phyloP scores from a whole-genome alignment of 1,140 invertebrate genomes.

The Micrasema minimum region DNA sequence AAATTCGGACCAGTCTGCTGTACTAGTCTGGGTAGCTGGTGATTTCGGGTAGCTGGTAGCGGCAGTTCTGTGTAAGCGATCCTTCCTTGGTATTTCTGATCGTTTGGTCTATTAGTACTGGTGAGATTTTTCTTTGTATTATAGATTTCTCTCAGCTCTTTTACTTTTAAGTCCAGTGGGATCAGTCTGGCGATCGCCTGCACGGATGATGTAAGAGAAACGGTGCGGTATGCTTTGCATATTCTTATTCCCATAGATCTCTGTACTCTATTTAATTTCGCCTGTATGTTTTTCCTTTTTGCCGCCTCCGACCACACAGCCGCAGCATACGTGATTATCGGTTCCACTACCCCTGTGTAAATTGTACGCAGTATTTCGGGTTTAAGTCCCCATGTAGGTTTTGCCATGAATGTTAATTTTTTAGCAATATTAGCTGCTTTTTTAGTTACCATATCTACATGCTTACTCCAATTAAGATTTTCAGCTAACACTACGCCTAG shows the following conservation, averaged over 20 bases:
- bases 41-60: too few relatives aligned
- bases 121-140: background rate
- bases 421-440: background rate
- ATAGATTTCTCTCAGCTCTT: background rate
- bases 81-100: background rate
- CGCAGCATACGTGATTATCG: constrained; percentile 1
- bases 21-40: background rate
- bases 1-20: background rate
- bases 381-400: background rate
- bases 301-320: background rate
- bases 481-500: background rate
- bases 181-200: background rate
- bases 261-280: constrained; percentile 5
- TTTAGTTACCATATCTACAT: constrained; percentile 1
- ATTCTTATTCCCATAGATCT: constrained; percentile 4
- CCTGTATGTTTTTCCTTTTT: background rate
- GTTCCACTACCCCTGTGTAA: background rate
- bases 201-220: constrained; percentile 4
- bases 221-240: constrained; percentile 10
- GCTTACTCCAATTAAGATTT: background rate
- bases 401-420: constrained; percentile 3
- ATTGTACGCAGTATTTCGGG: background rate
- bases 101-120: background rate
- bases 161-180: background rate
- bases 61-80: background rate